These are phyloP conservation scores for Harpagus bidentatus DNA, from an alignment of 2,113 vertebrate genomes.

Conservation along the genomic window DNA sequence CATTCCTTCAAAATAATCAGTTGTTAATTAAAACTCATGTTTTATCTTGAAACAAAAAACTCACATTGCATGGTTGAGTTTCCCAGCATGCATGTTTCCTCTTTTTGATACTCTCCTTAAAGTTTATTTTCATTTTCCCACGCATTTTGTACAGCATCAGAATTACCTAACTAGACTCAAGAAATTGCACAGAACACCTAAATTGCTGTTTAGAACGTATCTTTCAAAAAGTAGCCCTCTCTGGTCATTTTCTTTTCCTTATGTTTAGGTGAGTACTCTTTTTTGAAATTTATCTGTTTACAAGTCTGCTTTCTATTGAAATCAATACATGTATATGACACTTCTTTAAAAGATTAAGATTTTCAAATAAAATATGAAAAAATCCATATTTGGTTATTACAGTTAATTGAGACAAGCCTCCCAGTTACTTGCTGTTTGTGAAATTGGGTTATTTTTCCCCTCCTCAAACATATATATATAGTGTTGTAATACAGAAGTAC, in stretches of 20 bases:
- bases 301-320: slow-evolving; percentile 15
- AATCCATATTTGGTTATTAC: not conserved
- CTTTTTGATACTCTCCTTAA: not conserved
- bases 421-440: not conserved
- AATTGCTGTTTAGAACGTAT: not conserved
- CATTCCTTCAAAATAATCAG: not conserved
- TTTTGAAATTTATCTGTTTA: not conserved
- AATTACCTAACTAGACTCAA: slow-evolving; percentile 23
- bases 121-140: not conserved
- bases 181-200: not conserved
- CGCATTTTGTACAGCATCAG: not conserved
- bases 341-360: not conserved
- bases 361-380: not conserved
- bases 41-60: not conserved
- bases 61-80: not conserved
- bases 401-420: not conserved
- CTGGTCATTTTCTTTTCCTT: not conserved
- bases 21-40: not conserved
- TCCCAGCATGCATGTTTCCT: not conserved
- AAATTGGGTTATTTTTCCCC: not conserved
- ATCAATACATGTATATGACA: not conserved
- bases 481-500: not conserved
- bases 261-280: not conserved
- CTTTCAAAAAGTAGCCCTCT: not conserved
- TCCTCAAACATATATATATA: not conserved